Evolutionary conservation across 2,113 vertebrate genomes (phyloP).

Genomic region (Dromas ardeola): DNA sequence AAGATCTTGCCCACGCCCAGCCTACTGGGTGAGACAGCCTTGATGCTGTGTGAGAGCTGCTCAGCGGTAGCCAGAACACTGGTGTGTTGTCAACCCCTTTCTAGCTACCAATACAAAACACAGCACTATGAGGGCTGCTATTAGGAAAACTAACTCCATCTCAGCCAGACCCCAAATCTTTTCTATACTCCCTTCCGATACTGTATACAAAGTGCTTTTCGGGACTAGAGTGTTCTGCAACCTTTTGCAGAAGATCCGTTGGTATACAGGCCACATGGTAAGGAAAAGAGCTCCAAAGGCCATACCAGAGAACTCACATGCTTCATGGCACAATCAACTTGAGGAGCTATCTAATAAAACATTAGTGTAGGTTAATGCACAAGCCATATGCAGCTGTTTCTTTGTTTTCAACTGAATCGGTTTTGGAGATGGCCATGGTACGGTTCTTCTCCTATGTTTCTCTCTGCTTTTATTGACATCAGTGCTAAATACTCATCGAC

Average conservation of each 20-base stretch:
- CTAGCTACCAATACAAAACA: background rate
- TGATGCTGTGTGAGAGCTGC: background rate
- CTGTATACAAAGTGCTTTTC: background rate
- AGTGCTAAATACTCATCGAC: rapidly evolving
- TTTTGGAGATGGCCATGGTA: background rate
- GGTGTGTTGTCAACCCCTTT: background rate
- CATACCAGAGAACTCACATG: background rate
- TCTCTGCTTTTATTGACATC: background rate
- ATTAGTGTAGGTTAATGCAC: background rate
- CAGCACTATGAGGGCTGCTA: background rate
- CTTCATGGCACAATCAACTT: background rate
- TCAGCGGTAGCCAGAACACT: background rate
- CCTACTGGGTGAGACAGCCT: background rate
- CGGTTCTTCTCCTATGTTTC: background rate
- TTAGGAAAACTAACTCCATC: background rate
- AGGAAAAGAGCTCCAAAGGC: background rate
- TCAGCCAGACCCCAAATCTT: background rate
- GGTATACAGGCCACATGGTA: rapidly evolving
- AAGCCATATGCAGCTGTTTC: background rate
- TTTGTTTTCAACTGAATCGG: background rate
- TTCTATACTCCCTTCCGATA: background rate
- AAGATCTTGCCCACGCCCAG: background rate
- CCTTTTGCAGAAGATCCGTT: background rate
- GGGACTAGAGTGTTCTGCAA: background rate
- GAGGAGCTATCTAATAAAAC: background rate